Base-by-base conservation (phyloP, 1,140 invertebrate species). In the Heliconius hewitsoni region DNA sequence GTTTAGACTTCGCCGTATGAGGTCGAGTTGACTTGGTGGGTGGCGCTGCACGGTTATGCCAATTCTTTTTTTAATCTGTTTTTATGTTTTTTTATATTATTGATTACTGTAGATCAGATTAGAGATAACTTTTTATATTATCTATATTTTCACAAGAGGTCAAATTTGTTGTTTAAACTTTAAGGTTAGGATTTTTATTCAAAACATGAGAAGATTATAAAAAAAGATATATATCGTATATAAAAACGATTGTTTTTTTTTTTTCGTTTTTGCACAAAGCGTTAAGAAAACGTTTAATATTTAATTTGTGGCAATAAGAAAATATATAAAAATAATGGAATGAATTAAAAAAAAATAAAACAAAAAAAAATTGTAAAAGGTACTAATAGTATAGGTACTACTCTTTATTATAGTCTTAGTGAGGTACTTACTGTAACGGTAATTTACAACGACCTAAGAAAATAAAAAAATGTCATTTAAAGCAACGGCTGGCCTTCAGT, bases 381-480 rank as follows among this genome's bases (percentile, higher is more conserved):
- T 66, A 30, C 16, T 66, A 57, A 30, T 30, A 30, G 30, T 30
- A 30, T 1, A 30, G 55, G 55, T 57, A 27, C 23, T 30, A 23
- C 6, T 11, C n/a, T 13, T 66, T 27, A 27, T 66, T 66, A 11
- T 66, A 27, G 23, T 60, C 19, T 13, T 60, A 60, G 23, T 4
- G 19, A 27, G 19, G n/a, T 66, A 27, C 60, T 66, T 66, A 66
- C n/a, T 66, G 60, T 66, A 66, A 66, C 60, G 60, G 60, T 66
- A 66, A 66, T 66, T 66, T 66, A 66, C 30, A 66, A 30, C 23
- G 60, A 66, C 60, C 27, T 66, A 57, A 57, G 60, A 66, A 66
- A 30, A 30, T 30, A 30, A 30, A 30, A 30, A 30, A 66, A 66
- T 66, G 60, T 11, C n/a, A 66, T 66, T 66, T 66, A 30, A 66